Percentiles rank a stretch among this genome's conserved stretches.
phyloP scores from a whole-genome alignment of 2,113 vertebrate genomes.

The Axis porcinus region DNA sequence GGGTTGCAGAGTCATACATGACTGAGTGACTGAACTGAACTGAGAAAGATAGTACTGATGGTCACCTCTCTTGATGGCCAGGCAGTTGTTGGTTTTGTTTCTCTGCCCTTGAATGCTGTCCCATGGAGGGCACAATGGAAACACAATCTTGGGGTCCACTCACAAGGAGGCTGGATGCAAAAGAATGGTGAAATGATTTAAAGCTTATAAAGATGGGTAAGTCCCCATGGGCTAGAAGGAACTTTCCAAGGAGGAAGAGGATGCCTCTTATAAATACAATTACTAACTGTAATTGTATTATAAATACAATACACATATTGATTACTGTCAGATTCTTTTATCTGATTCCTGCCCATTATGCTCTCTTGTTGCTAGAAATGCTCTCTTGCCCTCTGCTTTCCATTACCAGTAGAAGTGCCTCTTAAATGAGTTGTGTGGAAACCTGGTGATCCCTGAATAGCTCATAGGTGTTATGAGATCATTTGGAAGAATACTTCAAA shows the following conservation, averaged over 20 bases:
- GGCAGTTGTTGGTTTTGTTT: background rate
- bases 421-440: background rate
- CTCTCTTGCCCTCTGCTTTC: conserved; percentile 5
- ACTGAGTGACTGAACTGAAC: background rate
- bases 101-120: background rate
- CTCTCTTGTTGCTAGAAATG: background rate
- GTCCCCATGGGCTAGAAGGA: background rate
- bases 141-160: background rate
- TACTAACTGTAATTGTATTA: background rate
- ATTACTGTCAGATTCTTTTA: conserved; percentile 40
- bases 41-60: background rate
- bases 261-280: conserved; percentile 25
- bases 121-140: background rate
- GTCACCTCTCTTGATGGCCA: background rate
- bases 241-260: conserved; percentile 38
- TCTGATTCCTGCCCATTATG: conserved; percentile 15
- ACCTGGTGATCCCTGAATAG: background rate
- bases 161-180: background rate
- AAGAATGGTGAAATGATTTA: conserved; percentile 9
- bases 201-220: conserved; percentile 1
- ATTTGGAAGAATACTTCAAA: conserved; percentile 8
- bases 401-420: background rate
- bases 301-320: background rate
- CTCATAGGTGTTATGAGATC: background rate
- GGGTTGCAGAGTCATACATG: background rate